These are phyloP conservation scores for Muricea muricata DNA, from an alignment of 92 coral and sea anemone species.

Conservation along the genomic window DNA sequence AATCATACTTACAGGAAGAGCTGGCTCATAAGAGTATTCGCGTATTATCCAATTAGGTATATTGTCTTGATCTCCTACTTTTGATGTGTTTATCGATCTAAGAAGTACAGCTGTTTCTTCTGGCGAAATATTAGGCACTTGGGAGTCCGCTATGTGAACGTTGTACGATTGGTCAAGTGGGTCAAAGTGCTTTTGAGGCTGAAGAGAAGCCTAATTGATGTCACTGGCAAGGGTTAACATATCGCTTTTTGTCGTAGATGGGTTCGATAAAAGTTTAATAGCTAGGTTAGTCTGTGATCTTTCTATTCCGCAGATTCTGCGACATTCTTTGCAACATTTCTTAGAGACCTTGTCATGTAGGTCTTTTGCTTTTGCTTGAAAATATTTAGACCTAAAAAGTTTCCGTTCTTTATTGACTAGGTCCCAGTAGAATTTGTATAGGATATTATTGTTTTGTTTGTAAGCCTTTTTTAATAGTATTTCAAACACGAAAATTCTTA, in stretches of 20 bases:
- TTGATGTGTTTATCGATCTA: slow-evolving; percentile 4
- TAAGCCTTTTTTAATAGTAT: no score
- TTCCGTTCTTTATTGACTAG: slow-evolving; percentile 44
- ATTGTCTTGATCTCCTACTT: slow-evolving; percentile 41
- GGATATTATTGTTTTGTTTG: not conserved
- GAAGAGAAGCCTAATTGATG: slow-evolving; percentile 39
- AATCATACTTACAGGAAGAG: slow-evolving; percentile 34
- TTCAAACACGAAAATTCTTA: no score
- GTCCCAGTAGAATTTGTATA: slow-evolving; percentile 15
- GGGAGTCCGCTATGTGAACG: not conserved
- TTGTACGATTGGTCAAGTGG: slow-evolving; percentile 16
- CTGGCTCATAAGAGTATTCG: slow-evolving; percentile 32
- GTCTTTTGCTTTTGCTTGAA: slow-evolving; percentile 33
- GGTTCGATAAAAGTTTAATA: slow-evolving; percentile 9
- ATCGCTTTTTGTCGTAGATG: slow-evolving; percentile 11
- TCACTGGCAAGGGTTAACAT: slow-evolving; percentile 34
- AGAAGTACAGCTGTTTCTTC: slow-evolving; percentile 20
- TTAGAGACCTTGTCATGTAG: not conserved
- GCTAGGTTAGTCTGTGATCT: not conserved
- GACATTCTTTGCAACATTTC: slow-evolving; percentile 46
- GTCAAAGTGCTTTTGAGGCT: slow-evolving; percentile 45
- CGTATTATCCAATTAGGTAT: slow-evolving; percentile 49
- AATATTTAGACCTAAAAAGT: slow-evolving; percentile 28
- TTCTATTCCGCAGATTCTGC: slow-evolving; percentile 43
- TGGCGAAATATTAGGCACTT: slow-evolving; percentile 36